Conservation (phyloP, 2,888 invertebrate species). For the Lycaena phlaeas region DNA sequence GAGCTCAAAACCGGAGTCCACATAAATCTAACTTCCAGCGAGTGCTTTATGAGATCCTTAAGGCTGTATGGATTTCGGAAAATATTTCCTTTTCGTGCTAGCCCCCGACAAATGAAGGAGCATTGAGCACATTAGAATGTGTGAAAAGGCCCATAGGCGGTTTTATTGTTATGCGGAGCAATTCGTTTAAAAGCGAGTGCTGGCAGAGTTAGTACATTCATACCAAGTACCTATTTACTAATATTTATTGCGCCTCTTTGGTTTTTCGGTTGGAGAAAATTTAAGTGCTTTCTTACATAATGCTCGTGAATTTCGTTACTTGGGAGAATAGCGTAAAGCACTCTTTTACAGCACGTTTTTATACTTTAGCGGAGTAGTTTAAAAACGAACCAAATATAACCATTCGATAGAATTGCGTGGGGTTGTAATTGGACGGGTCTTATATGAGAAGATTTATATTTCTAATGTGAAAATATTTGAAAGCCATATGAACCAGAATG, state of each 20-base stretch:
- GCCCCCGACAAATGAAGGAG: slow-evolving; percentile 70
- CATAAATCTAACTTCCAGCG: slow-evolving; percentile 73
- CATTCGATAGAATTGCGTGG: background rate
- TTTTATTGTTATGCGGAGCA: slow-evolving; percentile 71
- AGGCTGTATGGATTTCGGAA: slow-evolving; percentile 74
- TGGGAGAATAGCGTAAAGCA: slow-evolving; percentile 7
- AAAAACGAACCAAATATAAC: slow-evolving; percentile 1
- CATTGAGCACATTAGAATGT: slow-evolving; percentile 68
- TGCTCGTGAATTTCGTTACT: slow-evolving; percentile 12
- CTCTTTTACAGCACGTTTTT: slow-evolving; percentile 5
- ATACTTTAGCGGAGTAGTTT: slow-evolving; percentile 2
- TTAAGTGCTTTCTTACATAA: slow-evolving; percentile 29
- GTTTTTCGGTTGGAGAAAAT: slow-evolving; percentile 34
- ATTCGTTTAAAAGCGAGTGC: slow-evolving; percentile 71
- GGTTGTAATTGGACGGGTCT: too few relatives aligned
- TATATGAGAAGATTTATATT: too few relatives aligned
- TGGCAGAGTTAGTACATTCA: slow-evolving; percentile 47
- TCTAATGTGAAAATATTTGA: too few relatives aligned
- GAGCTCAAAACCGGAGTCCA: slow-evolving; percentile 65
- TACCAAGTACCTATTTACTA: slow-evolving; percentile 64
- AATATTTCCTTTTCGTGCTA: slow-evolving; percentile 71
- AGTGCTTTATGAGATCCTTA: slow-evolving; percentile 74
- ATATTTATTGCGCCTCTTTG: slow-evolving; percentile 38
- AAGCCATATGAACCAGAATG: too few relatives aligned
- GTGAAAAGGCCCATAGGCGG: slow-evolving; percentile 64